Percentiles rank a stretch among this genome's conserved stretches.
Conservation (phyloP, 2,888 invertebrate genomes). For the Tinea pellionella region DNA sequence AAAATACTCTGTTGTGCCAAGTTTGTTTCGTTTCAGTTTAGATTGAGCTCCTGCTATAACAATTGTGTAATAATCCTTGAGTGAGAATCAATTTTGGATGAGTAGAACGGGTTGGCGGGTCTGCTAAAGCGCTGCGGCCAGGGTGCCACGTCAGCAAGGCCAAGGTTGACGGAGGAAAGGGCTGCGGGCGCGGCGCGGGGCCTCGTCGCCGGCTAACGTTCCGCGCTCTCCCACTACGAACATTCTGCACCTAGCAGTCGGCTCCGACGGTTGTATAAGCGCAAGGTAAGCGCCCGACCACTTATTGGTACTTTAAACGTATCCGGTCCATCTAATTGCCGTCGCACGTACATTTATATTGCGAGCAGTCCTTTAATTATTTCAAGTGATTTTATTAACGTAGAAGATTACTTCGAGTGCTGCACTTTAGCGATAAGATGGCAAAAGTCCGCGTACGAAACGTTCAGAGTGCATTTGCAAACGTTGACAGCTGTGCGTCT, state of each 20-base stretch:
- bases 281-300: conserved; percentile 63
- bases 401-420: conserved; percentile 20
- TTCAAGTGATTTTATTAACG: conserved; percentile 42
- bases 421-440: not conserved
- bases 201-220: conserved; percentile 60
- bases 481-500: not conserved
- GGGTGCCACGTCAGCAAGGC: conserved; percentile 47
- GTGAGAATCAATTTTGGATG: conserved; percentile 7
- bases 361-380: conserved; percentile 35
- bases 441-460: not conserved
- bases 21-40: not conserved
- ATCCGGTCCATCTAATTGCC: conserved; percentile 25
- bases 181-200: conserved; percentile 54
- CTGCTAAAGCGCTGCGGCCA: conserved; percentile 18
- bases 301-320: conserved; percentile 22
- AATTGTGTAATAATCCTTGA: conserved; percentile 11
- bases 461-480: not conserved
- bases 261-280: conserved; percentile 67
- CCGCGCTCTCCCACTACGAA: conserved; percentile 58
- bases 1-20: not conserved
- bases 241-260: conserved; percentile 71
- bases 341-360: conserved; percentile 20
- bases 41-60: not conserved
- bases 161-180: conserved; percentile 60
- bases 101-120: conserved; percentile 1